A percentile compares a stretch with the other conserved stretches of the same genome.
Conservation (phyloP, 2,888 invertebrate genomes). For the Achlya flavicornis region DNA sequence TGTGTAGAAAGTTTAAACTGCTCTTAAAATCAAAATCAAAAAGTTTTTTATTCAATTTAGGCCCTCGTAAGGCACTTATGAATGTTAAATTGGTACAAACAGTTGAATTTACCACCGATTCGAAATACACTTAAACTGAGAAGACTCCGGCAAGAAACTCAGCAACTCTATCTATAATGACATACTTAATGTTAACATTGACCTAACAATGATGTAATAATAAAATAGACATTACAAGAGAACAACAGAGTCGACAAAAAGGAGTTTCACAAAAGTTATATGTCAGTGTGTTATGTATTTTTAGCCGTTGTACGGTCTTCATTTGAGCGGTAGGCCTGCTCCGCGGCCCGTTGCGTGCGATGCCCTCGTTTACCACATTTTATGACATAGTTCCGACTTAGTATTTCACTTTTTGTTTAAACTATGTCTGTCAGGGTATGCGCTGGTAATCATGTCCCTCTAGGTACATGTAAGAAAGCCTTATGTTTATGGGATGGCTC, state of each 20-base stretch:
- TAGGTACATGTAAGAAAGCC: conserved; percentile 21
- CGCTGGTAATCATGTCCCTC: conserved; percentile 41
- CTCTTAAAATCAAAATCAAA: no score
- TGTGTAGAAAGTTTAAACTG: no score
- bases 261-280: conserved; percentile 43
- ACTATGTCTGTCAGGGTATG: conserved; percentile 60
- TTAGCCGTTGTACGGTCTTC: conserved; percentile 53
- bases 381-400: conserved; percentile 77
- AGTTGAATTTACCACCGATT: no score
- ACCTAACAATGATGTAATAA: conserved; percentile 15
- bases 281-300: conserved; percentile 49
- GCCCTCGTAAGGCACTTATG: no score
- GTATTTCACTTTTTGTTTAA: conserved; percentile 80
- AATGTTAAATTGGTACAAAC: no score
- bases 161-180: no score
- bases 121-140: no score
- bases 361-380: conserved; percentile 72
- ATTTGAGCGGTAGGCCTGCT: conserved; percentile 41
- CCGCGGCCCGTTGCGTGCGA: conserved; percentile 62
- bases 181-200: no score
- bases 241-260: conserved; percentile 33
- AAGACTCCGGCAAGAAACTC: no score
- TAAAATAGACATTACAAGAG: conserved; percentile 30
- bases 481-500: neutral
- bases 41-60: no score